A percentile compares a stretch with the other conserved stretches of the same genome.
Evolutionary conservation across 2,113 vertebrate species (phyloP).

Genomic region (Lophotis ruficrista): DNA sequence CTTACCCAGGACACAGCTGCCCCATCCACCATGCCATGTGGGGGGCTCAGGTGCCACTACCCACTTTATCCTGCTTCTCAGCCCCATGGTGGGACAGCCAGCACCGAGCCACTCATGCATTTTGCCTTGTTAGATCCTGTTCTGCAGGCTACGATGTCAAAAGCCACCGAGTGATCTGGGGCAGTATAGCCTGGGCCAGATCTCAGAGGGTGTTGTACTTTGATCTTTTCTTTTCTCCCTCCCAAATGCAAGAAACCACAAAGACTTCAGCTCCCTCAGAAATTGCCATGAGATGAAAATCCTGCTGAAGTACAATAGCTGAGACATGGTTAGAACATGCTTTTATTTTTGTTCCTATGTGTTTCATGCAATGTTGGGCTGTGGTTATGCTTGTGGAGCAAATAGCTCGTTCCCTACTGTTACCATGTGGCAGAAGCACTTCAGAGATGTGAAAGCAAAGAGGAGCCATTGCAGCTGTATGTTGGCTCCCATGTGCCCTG

Average conservation of each 20-base stretch:
- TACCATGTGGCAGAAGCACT: constrained; percentile 14
- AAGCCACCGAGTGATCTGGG: background rate
- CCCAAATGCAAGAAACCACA: constrained; percentile 33
- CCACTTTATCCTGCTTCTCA: background rate
- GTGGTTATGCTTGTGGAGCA: constrained; percentile 21
- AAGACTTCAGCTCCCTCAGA: constrained; percentile 9
- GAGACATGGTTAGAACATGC: background rate
- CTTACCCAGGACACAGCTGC: background rate
- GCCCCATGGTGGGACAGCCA: background rate
- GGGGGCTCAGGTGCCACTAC: background rate
- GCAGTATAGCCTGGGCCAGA: background rate
- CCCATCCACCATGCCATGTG: rapidly evolving
- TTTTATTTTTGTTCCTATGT: constrained; percentile 15
- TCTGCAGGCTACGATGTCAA: background rate
- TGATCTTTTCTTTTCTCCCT: background rate
- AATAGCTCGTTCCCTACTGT: constrained; percentile 1
- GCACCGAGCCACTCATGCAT: background rate
- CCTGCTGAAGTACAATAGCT: constrained; percentile 36
- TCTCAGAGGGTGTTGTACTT: constrained; percentile 9
- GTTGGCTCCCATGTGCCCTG: background rate
- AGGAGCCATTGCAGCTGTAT: background rate
- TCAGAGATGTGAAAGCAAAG: background rate
- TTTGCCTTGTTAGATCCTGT: background rate
- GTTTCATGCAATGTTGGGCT: background rate
- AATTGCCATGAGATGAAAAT: constrained; percentile 30